Evolutionary conservation across 1,140 invertebrate species (phyloP), one percentile per base, ranked within the genome.

Genomic region (Drosophila athabasca): DNA sequence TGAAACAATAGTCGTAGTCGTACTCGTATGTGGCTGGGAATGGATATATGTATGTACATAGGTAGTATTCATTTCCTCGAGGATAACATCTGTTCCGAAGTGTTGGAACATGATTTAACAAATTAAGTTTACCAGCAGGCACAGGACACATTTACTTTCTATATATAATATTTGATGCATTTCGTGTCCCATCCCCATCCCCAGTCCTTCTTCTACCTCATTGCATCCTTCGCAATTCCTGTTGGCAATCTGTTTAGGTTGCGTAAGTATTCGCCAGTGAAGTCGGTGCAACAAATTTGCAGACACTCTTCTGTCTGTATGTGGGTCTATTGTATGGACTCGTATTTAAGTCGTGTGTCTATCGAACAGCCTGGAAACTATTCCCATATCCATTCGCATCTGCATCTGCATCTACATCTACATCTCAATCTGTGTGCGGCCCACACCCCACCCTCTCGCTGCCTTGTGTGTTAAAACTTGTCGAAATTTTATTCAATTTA

Each of bases 401-500:
- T 29, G 61, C 24, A 39, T 13, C 9, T 29, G 29, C 29, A 29
- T 29, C 29, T 2, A 26, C 22, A 26, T 11, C 29, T 31, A 31
- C 29, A 31, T 31, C 31, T 11, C 31, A 35, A 4, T 11, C 31
- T 35, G 31, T 39, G 15, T 29, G 39, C 59, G 3, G 35, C 26
- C 8, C 15, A 13, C 31, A 68, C 66, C 61, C 64, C 59, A 51
- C 46, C 45, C 53, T 52, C 41, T 19, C 41, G 51, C 26, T 11
- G 35, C 49, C 57, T 76, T 39, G 35, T 39, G 35, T 39, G 13
- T 66, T 87, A 87, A 87, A 87, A 79, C 83, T 88, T 88, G 83
- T 87, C 83, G 71, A 88, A 87, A 87, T 82, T 88, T 79, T 79
- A 87, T 87, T 87, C 83, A 87, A 87, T 87, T 87, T 87, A 87